phyloP scores from a whole-genome alignment of 2,797 vertebrate species.

The Siniperca scherzeri region DNA sequence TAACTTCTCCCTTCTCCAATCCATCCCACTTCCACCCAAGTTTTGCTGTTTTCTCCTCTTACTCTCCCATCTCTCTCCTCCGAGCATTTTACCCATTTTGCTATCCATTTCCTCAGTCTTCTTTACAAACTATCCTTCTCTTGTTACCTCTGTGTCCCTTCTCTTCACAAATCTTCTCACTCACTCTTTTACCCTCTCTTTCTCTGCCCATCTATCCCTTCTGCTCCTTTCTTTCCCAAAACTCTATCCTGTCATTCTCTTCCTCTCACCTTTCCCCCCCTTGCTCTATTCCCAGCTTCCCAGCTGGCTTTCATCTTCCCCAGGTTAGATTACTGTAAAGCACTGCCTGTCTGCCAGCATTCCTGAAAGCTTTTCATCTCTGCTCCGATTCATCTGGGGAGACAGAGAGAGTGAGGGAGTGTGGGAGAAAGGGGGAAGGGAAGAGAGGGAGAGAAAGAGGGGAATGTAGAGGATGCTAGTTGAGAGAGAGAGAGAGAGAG shows the following conservation, averaged over 20 bases:
- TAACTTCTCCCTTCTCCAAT: not conserved
- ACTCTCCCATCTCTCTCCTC: slow-evolving; percentile 19
- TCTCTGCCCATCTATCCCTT: slow-evolving; percentile 35
- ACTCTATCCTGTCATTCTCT: slow-evolving; percentile 58
- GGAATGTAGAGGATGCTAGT: slow-evolving; percentile 48
- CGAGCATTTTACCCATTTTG: slow-evolving; percentile 27
- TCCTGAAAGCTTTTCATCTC: slow-evolving; percentile 87
- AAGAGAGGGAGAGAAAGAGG: slow-evolving; percentile 32
- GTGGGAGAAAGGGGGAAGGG: slow-evolving; percentile 33
- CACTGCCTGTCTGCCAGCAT: slow-evolving; percentile 84
- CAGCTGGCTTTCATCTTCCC: slow-evolving; percentile 84
- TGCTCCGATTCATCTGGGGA: slow-evolving; percentile 80
- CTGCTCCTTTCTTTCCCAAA: slow-evolving; percentile 58
- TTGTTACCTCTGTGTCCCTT: slow-evolving; percentile 24
- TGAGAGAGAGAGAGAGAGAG: slow-evolving; percentile 48
- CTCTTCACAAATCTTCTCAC: slow-evolving; percentile 27
- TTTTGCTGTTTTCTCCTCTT: slow-evolving; percentile 15
- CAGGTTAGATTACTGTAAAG: slow-evolving; percentile 88
- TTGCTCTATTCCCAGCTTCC: slow-evolving; percentile 74
- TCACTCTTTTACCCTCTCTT: slow-evolving; percentile 34
- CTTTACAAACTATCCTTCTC: slow-evolving; percentile 54
- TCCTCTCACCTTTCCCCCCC: slow-evolving; percentile 58
- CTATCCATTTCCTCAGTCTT: slow-evolving; percentile 28
- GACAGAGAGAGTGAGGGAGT: slow-evolving; percentile 55
- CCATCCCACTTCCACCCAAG: not conserved